Conservation (phyloP, 2,888 invertebrate species). For the Leistus spinibarbis region DNA sequence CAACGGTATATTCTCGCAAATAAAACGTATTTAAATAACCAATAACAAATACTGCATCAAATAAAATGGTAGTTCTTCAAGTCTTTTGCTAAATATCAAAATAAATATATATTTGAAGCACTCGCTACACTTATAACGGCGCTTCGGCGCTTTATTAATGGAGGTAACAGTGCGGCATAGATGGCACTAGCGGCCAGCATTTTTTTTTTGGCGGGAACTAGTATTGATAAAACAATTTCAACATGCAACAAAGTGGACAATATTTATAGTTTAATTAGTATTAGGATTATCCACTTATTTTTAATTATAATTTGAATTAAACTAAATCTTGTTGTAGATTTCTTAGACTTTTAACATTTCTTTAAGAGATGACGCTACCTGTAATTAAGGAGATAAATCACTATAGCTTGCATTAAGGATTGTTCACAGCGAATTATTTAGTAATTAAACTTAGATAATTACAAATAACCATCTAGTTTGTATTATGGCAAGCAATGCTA, state of each 20-base stretch:
- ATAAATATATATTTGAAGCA: constrained; percentile 19
- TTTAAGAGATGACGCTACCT: not conserved
- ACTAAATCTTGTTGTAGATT: not conserved
- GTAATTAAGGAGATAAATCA: not conserved
- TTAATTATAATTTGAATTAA: not conserved
- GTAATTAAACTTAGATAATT: no score
- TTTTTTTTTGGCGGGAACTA: constrained; percentile 22
- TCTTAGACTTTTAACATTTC: not conserved
- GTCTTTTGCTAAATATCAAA: constrained; percentile 13
- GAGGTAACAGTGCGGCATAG: constrained; percentile 40
- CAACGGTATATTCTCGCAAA: not conserved
- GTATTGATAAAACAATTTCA: not conserved
- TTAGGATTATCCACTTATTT: not conserved
- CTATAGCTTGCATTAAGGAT: no score
- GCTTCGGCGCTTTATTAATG: constrained; percentile 39
- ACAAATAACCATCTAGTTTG: no score
- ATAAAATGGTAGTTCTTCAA: not conserved
- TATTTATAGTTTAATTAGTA: not conserved
- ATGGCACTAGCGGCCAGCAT: constrained; percentile 40
- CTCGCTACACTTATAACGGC: constrained; percentile 33
- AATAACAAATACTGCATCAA: not conserved
- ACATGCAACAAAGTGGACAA: not conserved
- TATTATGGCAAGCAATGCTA: no score
- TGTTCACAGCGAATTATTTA: no score
- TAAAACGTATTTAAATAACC: not conserved